Evolutionary conservation across 2,888 invertebrate species (phyloP), one percentile per base, ranked within the genome.

Genomic region (Cantharis rufa): DNA sequence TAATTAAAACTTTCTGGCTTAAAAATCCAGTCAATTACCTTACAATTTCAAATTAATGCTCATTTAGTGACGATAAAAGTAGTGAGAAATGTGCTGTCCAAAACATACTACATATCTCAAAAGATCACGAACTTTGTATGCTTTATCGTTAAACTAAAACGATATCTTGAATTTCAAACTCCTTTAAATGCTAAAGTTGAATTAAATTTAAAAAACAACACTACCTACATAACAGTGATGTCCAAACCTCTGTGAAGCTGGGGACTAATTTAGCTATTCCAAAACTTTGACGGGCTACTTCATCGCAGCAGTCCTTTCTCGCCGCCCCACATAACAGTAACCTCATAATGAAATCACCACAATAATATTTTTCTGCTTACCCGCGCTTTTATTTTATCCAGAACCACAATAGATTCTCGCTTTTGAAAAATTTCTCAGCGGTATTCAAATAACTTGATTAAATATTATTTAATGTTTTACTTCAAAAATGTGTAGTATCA

Each of bases 121-220:
- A 74, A 74, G 74, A 69, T 74, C 74, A 74, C 73, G 75, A 66
- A 75, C 75, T 64, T 75, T 10, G 68, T 68, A 68, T 75, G 71
- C 18, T 71, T 71, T 75, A 71, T 71, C 71, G 61, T 68, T 68
- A 13, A 70, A 66, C 18, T 13, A 66, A 66, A 66, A 66, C 15
- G 24, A 66, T 66, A 66, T 66, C 64, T 21, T 66, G 64, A 66
- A 66, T 66, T 64, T n/a, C 11, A 66, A 66, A 66, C 13, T 66
- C 11, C 4, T 66, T 63, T 63, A 48, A 48, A 48, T 48, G n/a
- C n/a, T 48, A 48, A 13, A 48, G 32, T 48, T n/a, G n/a, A n/a
- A 7, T 48, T 48, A n/a, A 32, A 13, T 48, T 48, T 48, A 48
- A n/a, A 48, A 32, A 32, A 28, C 27, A 28, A 2, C 10, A 28